Evolutionary conservation across 2,113 vertebrate genomes (phyloP).

Genomic region (Pitta sordida): DNA sequence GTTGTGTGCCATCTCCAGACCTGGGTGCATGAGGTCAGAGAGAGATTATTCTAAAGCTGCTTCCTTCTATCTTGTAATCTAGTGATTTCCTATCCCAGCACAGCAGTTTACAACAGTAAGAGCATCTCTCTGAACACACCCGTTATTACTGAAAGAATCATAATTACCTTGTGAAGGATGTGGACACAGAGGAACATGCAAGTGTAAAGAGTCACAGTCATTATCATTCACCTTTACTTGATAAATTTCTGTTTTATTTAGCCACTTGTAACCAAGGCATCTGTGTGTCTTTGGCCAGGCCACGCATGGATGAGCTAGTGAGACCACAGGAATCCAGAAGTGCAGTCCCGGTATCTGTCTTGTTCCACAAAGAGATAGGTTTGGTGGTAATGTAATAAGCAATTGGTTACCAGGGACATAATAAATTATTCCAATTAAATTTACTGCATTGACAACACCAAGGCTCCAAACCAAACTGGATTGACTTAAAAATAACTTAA

Average conservation of each 20-base stretch:
- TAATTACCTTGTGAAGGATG: background rate
- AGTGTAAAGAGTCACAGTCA: background rate
- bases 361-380: background rate
- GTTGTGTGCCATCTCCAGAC: background rate
- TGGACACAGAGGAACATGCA: background rate
- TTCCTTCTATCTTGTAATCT: background rate
- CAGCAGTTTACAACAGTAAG: background rate
- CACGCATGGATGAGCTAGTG: rapidly evolving
- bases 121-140: background rate
- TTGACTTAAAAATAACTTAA: background rate
- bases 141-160: background rate
- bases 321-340: background rate
- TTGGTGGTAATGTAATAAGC: background rate
- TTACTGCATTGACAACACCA: background rate
- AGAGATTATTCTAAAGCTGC: background rate
- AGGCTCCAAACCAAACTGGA: background rate
- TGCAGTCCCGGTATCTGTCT: background rate
- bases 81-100: background rate
- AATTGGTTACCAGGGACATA: background rate
- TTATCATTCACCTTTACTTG: background rate
- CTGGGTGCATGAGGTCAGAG: background rate
- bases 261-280: background rate
- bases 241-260: background rate
- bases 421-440: background rate
- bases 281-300: rapidly evolving